Percentiles rank a stretch among this genome's conserved stretches.
Evolutionary conservation across 2,113 vertebrate species (phyloP).

Genomic region (Nothoprocta perdicaria): DNA sequence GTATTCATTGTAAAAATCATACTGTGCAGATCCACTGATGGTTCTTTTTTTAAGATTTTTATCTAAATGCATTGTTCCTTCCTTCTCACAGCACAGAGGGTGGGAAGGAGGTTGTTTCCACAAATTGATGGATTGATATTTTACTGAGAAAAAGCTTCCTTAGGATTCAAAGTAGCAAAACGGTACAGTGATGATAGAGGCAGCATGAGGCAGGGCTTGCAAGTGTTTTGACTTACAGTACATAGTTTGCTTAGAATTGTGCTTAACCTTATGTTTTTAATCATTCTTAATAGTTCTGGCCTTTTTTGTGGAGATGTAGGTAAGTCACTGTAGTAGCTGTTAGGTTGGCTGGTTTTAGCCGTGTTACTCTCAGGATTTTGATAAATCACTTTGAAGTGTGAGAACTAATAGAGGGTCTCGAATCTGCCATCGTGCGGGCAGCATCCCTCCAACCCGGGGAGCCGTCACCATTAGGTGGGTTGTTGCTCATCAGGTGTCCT

Average conservation of each 20-base stretch:
- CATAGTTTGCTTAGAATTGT: neutral
- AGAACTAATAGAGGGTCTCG: neutral
- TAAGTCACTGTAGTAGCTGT: neutral
- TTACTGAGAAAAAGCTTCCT: conserved; percentile 14
- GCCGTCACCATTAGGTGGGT: conserved; percentile 1
- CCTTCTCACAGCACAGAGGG: neutral
- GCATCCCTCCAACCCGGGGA: conserved; percentile 7
- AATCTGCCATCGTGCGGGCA: neutral
- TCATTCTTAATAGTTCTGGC: neutral
- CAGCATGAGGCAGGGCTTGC: conserved; percentile 49
- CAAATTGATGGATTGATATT: conserved; percentile 38
- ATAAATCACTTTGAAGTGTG: conserved; percentile 17
- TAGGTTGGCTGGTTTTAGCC: neutral
- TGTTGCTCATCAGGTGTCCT: conserved; percentile 32
- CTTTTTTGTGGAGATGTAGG: neutral
- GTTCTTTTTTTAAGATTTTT: conserved; percentile 7
- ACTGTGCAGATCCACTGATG: neutral
- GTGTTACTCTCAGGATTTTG: neutral
- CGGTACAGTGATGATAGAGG: conserved; percentile 13
- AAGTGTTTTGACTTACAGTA: conserved; percentile 50
- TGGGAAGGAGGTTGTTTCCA: neutral
- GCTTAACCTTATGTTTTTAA: conserved; percentile 8
- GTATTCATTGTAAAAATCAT: conserved; percentile 24
- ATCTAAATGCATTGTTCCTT: conserved; percentile 41
- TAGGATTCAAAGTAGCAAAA: conserved; percentile 30